Percentiles rank a stretch among this genome's conserved stretches.
Evolutionary conservation across 2,888 invertebrate species (phyloP).

Genomic region (Trypoxylon attenuatum): DNA sequence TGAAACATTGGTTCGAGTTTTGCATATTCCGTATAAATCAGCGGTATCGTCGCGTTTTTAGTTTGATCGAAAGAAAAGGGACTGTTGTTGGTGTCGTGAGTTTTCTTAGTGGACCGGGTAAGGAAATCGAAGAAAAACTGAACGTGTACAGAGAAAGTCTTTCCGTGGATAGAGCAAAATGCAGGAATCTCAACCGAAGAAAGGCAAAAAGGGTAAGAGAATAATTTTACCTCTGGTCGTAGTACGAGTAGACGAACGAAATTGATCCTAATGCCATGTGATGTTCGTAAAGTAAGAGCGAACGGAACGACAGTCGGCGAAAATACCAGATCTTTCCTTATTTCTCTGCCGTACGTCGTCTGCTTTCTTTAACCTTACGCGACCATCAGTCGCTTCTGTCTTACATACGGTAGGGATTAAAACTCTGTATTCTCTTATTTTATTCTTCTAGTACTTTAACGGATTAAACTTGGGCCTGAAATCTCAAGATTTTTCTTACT

Average conservation of each 20-base stretch:
- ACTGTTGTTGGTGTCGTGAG: too few relatives aligned
- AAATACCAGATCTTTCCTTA: too few relatives aligned
- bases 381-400: conserved; percentile 12
- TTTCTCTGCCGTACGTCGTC: conserved; percentile 51
- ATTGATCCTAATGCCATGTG: too few relatives aligned
- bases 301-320: too few relatives aligned
- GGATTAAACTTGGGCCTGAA: neutral
- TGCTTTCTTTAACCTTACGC: conserved; percentile 55
- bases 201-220: conserved; percentile 80
- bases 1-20: too few relatives aligned
- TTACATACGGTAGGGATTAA: conserved; percentile 33
- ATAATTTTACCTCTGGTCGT: neutral
- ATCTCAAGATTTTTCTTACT: neutral
- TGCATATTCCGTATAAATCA: too few relatives aligned
- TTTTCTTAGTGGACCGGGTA: conserved; percentile 5
- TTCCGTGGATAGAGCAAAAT: conserved; percentile 72
- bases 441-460: neutral
- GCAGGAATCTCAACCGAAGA: conserved; percentile 77
- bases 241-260: neutral
- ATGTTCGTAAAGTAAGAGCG: too few relatives aligned
- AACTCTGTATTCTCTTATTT: neutral
- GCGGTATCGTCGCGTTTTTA: too few relatives aligned
- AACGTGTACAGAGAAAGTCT: conserved; percentile 74
- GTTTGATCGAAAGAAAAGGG: too few relatives aligned
- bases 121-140: conserved; percentile 68